Evolutionary conservation across 2,888 invertebrate genomes (phyloP).

Genomic region (Chironomus tentans): DNA sequence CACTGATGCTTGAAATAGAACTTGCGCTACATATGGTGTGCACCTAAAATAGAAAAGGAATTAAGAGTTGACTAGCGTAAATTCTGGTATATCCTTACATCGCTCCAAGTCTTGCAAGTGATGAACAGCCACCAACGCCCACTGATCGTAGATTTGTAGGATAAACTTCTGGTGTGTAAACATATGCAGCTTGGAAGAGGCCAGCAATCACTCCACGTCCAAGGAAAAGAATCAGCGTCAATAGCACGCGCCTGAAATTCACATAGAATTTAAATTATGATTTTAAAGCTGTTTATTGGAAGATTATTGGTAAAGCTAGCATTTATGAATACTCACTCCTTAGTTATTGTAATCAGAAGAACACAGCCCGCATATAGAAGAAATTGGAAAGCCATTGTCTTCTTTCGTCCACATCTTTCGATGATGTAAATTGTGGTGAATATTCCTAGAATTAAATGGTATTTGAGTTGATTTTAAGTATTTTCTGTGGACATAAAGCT

Average conservation of each 20-base stretch:
- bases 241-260: slow-evolving; percentile 54
- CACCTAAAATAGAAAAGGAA: slow-evolving; percentile 38
- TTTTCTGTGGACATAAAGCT: slow-evolving; percentile 44
- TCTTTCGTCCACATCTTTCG: slow-evolving; percentile 80
- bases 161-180: slow-evolving; percentile 93
- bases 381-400: slow-evolving; percentile 90
- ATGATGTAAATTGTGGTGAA: slow-evolving; percentile 83
- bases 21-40: slow-evolving; percentile 91
- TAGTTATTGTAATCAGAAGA: slow-evolving; percentile 63
- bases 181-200: slow-evolving; percentile 90
- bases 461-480: slow-evolving; percentile 37
- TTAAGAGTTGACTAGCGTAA: not conserved
- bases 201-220: slow-evolving; percentile 89
- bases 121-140: slow-evolving; percentile 87
- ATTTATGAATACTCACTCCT: slow-evolving; percentile 48
- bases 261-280: not conserved
- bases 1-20: slow-evolving; percentile 50
- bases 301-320: not conserved
- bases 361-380: slow-evolving; percentile 70
- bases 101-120: slow-evolving; percentile 83
- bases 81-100: slow-evolving; percentile 45
- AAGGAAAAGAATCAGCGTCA: slow-evolving; percentile 77
- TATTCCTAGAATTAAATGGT: slow-evolving; percentile 47
- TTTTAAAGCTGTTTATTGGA: too few relatives aligned
- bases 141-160: slow-evolving; percentile 80